Evolutionary conservation across 2,113 vertebrate species (phyloP), one percentile per base, ranked within the genome.

Genomic region (Alouatta palliata): DNA sequence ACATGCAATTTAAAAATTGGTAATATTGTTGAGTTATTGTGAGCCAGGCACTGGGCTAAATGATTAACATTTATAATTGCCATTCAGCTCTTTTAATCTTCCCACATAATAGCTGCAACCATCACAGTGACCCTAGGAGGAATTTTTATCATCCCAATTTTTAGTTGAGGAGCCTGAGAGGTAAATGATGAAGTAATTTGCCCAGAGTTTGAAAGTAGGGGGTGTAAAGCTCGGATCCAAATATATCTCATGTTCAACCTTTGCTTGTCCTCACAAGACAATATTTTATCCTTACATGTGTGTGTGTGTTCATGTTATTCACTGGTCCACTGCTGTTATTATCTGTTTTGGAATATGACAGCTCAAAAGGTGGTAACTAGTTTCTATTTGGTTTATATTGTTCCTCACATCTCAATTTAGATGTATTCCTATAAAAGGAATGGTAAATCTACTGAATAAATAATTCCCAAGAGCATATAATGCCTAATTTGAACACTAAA

Each of bases 21-120:
- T 84, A 83, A 54, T 68, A 64, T 17, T 80, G 3, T 12, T 47
- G 56, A 84, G 21, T 80, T 88, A 77, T 76, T 49, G 37, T 52
- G 27, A 95, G 30, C 47, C 37, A 88, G 71, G 43, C 73, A 90
- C 61, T 45, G 21, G n/a, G 76, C 23, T 94, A 84, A 95, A 35
- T 87, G 49, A 32, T 94, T 68, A 75, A 70, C 68, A 58, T 94
- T 95, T 89, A 86, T 66, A 92, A 97, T 56, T 92, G n/a, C 61
- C 70, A 54, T 35, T 93, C 54, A 79, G 56, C 40, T 56, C 8
- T 93, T 83, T 80, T 3, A 56, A 49, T 83, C 47, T n/a, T 92
- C 61, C 81, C 61, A 85, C 80, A 40, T 82, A 93, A 54, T 64
- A 95, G 30, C 47, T 76, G 37, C 14, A 85, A 86, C 82, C 76